A percentile compares a stretch with the other conserved stretches of the same genome.
phyloP scores from a whole-genome alignment of 2,797 vertebrate genomes.

The Rhyacichthys aspro region DNA sequence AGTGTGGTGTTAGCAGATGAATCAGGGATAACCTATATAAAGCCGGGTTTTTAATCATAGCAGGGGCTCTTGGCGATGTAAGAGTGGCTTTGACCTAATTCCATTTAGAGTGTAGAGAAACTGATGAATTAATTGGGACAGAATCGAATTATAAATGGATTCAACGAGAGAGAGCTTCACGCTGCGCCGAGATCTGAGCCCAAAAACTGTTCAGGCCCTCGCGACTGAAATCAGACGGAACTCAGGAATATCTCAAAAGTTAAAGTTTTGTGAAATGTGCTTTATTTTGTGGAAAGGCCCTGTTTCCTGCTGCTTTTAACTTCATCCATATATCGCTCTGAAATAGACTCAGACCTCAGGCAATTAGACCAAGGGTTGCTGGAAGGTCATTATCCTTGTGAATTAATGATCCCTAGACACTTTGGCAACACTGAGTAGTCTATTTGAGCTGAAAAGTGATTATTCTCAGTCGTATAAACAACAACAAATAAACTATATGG shows the following conservation, averaged over 20 bases:
- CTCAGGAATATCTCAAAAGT: slow-evolving; percentile 15
- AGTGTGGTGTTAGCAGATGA: slow-evolving; percentile 29
- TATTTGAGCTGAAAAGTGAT: slow-evolving; percentile 13
- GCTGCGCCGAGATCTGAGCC: slow-evolving; percentile 40
- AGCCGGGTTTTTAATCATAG: slow-evolving; percentile 51
- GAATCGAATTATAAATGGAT: slow-evolving; percentile 67
- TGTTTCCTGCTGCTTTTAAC: neutral
- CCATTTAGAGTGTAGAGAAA: slow-evolving; percentile 64
- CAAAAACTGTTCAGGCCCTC: slow-evolving; percentile 15
- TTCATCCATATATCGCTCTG: neutral
- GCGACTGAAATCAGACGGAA: slow-evolving; percentile 23
- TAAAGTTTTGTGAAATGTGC: slow-evolving; percentile 4
- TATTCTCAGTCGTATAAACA: slow-evolving; percentile 18
- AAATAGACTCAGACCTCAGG: neutral
- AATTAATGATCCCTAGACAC: slow-evolving; percentile 11
- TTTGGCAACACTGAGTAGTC: neutral
- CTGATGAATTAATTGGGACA: slow-evolving; percentile 73
- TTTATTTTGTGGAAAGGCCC: neutral
- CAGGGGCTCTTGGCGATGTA: slow-evolving; percentile 26
- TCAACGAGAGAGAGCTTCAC: slow-evolving; percentile 36
- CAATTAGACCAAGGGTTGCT: slow-evolving; percentile 6
- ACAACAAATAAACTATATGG: slow-evolving; percentile 9
- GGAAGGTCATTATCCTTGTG: slow-evolving; percentile 13
- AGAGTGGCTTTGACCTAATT: slow-evolving; percentile 73
- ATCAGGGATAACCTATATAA: slow-evolving; percentile 66